Conservation (phyloP, 2,888 invertebrate species). For the Cheilosia urbana region DNA sequence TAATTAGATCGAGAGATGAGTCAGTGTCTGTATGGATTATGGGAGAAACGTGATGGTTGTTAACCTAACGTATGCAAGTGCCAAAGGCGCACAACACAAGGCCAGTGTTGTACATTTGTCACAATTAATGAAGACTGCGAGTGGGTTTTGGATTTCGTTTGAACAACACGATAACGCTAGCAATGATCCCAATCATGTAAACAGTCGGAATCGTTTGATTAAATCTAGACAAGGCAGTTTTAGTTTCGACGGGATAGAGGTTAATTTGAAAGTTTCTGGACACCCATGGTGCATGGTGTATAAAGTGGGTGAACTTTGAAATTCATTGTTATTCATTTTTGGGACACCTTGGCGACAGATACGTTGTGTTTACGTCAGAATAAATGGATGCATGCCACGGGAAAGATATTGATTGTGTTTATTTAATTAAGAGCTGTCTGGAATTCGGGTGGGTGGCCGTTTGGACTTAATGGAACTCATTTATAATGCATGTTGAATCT, state of each 20-base stretch:
- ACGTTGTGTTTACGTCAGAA: not conserved
- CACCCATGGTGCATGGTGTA: not conserved
- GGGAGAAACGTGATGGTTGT: conserved; percentile 41
- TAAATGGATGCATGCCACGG: not conserved
- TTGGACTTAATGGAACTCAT: no score
- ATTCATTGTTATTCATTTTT: not conserved
- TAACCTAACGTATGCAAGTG: conserved; percentile 3
- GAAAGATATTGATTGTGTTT: no score
- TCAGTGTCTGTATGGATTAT: conserved; percentile 9
- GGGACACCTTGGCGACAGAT: not conserved
- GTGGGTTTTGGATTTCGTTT: not conserved
- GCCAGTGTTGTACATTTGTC: conserved; percentile 18
- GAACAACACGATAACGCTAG: not conserved
- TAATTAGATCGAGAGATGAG: conserved; percentile 51
- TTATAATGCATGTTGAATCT: no score
- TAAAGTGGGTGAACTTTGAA: conserved; percentile 19
- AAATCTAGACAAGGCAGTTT: not conserved
- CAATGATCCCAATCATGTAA: not conserved
- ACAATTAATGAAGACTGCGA: conserved; percentile 24
- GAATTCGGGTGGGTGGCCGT: not conserved
- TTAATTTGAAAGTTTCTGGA: not conserved
- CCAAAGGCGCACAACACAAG: conserved; percentile 16
- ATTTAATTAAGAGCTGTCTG: no score
- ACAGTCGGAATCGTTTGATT: not conserved
- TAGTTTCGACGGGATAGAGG: not conserved